Evolutionary conservation across 2,113 vertebrate species (phyloP).

Genomic region (Bettongia penicillata): DNA sequence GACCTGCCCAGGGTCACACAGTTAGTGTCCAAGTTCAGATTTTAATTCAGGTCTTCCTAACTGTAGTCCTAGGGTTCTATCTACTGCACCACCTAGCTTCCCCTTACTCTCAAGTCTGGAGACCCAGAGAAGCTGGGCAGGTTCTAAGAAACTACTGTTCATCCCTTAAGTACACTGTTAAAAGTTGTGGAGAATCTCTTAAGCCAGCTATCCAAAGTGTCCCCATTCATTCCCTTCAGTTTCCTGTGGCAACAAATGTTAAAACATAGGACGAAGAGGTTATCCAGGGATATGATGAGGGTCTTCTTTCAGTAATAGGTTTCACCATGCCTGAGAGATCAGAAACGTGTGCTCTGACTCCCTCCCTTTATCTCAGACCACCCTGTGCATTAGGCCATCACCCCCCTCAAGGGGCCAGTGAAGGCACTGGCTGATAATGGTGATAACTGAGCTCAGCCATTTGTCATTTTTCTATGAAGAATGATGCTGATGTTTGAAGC

Average conservation of each 20-base stretch:
- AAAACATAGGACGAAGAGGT: background rate
- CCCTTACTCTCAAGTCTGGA: background rate
- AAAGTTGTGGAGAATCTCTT: background rate
- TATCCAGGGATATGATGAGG: background rate
- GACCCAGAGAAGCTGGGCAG: background rate
- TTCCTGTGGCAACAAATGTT: background rate
- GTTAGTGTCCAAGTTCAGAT: background rate
- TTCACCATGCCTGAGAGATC: background rate
- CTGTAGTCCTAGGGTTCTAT: too few relatives aligned
- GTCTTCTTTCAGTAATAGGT: background rate
- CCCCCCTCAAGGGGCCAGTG: too few relatives aligned
- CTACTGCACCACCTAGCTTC: background rate
- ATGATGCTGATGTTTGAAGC: background rate
- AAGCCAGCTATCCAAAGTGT: background rate
- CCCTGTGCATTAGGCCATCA: background rate
- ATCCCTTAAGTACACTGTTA: background rate
- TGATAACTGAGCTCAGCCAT: background rate
- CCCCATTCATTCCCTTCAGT: background rate
- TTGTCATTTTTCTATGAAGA: slow-evolving; percentile 1
- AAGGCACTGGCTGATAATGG: background rate
- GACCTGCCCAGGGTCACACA: background rate
- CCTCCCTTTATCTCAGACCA: background rate
- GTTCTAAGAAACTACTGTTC: background rate
- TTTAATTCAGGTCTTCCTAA: background rate
- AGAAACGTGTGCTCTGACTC: background rate